Conservation (phyloP, 2,888 invertebrate genomes). For the Polyploca ridens region DNA sequence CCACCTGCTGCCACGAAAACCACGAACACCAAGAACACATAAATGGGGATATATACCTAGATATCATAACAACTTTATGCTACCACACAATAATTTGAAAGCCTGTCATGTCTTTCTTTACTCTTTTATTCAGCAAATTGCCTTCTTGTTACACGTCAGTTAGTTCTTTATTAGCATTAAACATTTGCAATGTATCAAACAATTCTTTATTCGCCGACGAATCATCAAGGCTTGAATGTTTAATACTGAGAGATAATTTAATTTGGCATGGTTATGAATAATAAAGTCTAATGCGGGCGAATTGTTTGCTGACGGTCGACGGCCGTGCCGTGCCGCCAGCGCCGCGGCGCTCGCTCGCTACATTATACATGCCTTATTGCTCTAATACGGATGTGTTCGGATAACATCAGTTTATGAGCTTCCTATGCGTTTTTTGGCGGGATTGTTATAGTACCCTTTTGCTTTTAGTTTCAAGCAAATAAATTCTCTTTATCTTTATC, state of each 20-base stretch:
- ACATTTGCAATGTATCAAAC: neutral
- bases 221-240: constrained; percentile 30
- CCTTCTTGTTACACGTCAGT: neutral
- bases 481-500: no score
- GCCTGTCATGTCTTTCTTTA: no score
- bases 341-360: neutral
- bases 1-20: no score
- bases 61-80: no score
- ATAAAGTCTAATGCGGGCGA: constrained; percentile 39
- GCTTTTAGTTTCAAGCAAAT: no score
- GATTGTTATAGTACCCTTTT: neutral
- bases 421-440: neutral
- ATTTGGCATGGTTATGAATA: constrained; percentile 41
- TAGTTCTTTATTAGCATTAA: neutral
- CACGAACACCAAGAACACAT: no score
- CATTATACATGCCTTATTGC: neutral
- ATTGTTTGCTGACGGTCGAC: constrained; percentile 8
- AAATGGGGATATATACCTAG: no score
- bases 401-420: constrained; percentile 4
- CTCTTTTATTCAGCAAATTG: neutral
- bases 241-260: constrained; percentile 45
- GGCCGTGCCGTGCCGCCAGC: neutral
- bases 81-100: no score
- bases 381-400: constrained; percentile 4
- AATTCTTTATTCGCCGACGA: neutral